Evolutionary conservation across 2,888 invertebrate species (phyloP).

Genomic region (Plusia festucae): DNA sequence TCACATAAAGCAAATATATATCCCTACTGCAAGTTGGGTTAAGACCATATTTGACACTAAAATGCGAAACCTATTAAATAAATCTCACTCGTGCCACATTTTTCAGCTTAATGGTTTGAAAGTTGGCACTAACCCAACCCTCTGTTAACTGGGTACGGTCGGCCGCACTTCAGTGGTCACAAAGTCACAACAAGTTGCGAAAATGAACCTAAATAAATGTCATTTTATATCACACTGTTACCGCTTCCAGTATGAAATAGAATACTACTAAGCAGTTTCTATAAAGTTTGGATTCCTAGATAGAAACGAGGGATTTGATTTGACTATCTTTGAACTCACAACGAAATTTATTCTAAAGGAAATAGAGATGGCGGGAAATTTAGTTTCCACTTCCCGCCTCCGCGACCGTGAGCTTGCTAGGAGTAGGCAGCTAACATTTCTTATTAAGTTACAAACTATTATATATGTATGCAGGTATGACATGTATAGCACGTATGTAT

Average conservation of each 20-base stretch:
- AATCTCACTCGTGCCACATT: constrained; percentile 1
- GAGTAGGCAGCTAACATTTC: too few species aligned
- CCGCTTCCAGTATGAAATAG: not conserved
- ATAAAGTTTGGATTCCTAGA: not conserved
- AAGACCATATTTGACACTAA: not conserved
- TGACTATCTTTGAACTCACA: not conserved
- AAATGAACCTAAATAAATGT: not conserved
- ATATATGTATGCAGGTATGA: too few species aligned
- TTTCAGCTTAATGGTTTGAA: not conserved
- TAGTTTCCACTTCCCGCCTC: constrained; percentile 1
- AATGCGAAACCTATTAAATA: constrained; percentile 1
- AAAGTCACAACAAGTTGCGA: not conserved
- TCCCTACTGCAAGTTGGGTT: too few species aligned
- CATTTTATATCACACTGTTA: not conserved
- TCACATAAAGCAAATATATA: too few species aligned
- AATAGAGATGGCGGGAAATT: not conserved
- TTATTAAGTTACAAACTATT: too few species aligned
- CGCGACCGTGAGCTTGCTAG: not conserved
- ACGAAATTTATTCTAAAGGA: not conserved
- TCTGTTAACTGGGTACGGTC: not conserved
- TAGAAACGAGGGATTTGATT: not conserved
- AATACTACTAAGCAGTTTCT: not conserved
- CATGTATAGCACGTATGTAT: too few species aligned
- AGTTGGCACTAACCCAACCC: not conserved
- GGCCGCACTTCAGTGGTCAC: not conserved